Base-by-base conservation (phyloP, 2,797 vertebrate species). In the Anas acuta region DNA sequence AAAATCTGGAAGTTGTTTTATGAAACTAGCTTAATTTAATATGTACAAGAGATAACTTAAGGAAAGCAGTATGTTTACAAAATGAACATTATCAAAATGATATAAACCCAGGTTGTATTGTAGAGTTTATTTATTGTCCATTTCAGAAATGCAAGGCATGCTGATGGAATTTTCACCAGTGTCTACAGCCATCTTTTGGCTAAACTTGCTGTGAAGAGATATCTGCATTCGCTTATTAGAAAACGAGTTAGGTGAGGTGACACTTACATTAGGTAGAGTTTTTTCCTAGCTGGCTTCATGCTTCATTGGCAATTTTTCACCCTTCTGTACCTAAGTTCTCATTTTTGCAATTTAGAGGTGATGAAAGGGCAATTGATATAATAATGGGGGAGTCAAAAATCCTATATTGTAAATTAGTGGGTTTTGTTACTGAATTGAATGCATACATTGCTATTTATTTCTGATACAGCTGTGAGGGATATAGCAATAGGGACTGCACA, bases 171-270 rank as follows among this genome's bases (percentile, higher is more conserved):
- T 95, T 99, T 99, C 97, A 99, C 99, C 96, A 99, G 97, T 94
- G 99, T 98, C 94, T 99, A 98, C 97, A 99, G 99, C 96, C 99
- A 98, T 98, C 99, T 99, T 92, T 98, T 99, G 95, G 98, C 99
- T 70, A 99, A 99, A 97, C 96, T 99, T 43, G 99, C 99, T 95
- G 99, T 99, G 93, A 98, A 98, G 97, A 98, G 98, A 94, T 99
- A 99, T 96, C 98, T 99, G 97, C 99, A 99, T 96, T 99, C 99
- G 77, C 97, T 99, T 97, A 98, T 99, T 97, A 99, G 99, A 91
- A 99, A 99, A 97, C 97, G 98, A 94, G 98, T 99, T 97, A 98
- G 99, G 99, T 99, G 96, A 90, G 97, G 84, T 92, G 88, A 74
- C 57, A 77, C 60, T 66, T 89, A 69, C 61, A 89, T 88, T 96